Evolutionary conservation across 1,140 invertebrate genomes (phyloP), one percentile per base, ranked within the genome.

Genomic region (Hesperophylax magnus): DNA sequence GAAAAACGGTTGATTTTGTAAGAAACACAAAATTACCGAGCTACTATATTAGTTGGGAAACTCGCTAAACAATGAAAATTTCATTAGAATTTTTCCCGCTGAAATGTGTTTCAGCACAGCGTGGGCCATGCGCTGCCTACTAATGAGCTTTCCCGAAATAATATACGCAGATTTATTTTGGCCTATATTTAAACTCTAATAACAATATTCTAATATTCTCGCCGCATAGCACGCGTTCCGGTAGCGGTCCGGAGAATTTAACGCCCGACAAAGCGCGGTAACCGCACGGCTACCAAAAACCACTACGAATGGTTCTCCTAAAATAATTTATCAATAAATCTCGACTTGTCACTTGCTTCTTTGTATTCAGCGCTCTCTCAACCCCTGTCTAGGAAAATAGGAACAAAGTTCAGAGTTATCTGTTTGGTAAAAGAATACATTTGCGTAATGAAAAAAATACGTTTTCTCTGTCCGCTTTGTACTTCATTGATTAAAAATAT

Each of bases 311-410:
- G 67, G 67, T 22, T 71, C 18, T 52, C 39, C 22, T 65, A 65
- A 20, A 65, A 34, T 67, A 27, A 67, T 31, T 61, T 52, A 71
- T 71, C 67, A 71, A 71, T 71, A 71, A 71, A 71, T 71, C 67
- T 71, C 18, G 17, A 14, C 67, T 71, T 71, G 67, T 71, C 67
- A 71, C 67, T 8, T 24, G 7, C 31, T 39, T 47, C 39, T 71
- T 71, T 52, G 39, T 71, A 71, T 71, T 71, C 67, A 3, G 67
- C 22, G 17, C 24, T 18, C 58, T 24, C 9, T 20, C 58, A 20
- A 24, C 58, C 20, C 18, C 58, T 24, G 56, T 18, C 39, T 47
- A 47, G 11, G 39, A 61, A 22, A 61, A 61, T 61, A 24, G 58
- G 24, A 61, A 61, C 20, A 61, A 61, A 61, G 58, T 14, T 22